Evolutionary conservation across 2,797 vertebrate species (phyloP), one percentile per base, ranked within the genome.

Genomic region (Tarsius wallacei): DNA sequence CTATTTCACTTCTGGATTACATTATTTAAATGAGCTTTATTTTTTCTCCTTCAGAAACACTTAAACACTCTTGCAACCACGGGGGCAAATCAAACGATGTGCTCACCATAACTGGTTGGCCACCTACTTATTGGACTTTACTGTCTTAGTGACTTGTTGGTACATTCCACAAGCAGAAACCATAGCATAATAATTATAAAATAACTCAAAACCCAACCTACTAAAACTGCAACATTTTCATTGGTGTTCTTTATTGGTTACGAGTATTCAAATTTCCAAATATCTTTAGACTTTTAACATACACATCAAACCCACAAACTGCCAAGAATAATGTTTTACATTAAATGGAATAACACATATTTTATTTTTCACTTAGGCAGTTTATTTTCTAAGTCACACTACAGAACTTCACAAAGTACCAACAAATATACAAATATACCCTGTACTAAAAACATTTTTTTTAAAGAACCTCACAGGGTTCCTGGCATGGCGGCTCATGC

Each of bases 181-280:
- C 33, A 77, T 97, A 96, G 82, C 85, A 94, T 84, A n/a, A 78
- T 96, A 96, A 97, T 97, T 97, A 96, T 64, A 96, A 94, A 97
- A 97, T 90, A 87, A 97, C 85, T 42, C 33, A 87, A 97, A 97
- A 87, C 36, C 53, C 57, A 94, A 31, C 84, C 84, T 96, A 73
- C 86, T 94, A 76, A 94, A 95, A 91, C 80, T 95, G 17, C 28
- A 93, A 94, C 76, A 96, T 90, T 97, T 95, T 94, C 59, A 97
- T 96, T 97, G 93, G 81, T 94, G 80, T 84, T 86, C 83, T 95
- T 96, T 93, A 90, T 94, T 96, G 96, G 85, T n/a, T 93, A 91
- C 73, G 66, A 87, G 61, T 42, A 91, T 91, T 97, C 80, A 94
- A 97, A 91, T 84, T 97, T 93, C 63, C 83, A 96, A 80, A 97